phyloP scores from a whole-genome alignment of 1,140 invertebrate genomes.

The Delia radicum region DNA sequence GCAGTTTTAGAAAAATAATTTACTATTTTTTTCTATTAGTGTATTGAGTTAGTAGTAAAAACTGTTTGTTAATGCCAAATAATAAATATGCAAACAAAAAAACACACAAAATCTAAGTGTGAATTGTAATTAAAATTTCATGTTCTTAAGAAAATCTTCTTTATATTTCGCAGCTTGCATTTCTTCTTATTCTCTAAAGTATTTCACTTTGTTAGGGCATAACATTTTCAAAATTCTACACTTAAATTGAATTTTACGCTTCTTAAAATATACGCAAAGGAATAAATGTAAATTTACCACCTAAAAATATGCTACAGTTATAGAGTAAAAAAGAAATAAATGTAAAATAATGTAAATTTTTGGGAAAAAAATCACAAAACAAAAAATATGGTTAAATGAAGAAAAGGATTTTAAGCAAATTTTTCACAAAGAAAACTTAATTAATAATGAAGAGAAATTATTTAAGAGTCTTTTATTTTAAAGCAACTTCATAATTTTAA shows the following conservation, averaged over 20 bases:
- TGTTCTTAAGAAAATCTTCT: neutral
- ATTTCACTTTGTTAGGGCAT: neutral
- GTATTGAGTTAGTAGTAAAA: too few species aligned
- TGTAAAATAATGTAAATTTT: neutral
- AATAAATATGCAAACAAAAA: neutral
- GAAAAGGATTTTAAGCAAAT: too few species aligned
- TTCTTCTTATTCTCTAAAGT: too few species aligned
- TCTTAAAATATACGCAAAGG: neutral
- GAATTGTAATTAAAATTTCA: constrained; percentile 5
- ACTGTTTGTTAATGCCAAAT: neutral
- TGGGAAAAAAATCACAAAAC: neutral
- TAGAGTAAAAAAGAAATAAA: neutral
- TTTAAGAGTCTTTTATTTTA: too few species aligned
- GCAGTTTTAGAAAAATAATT: too few species aligned
- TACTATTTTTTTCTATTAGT: too few species aligned
- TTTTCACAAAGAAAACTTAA: too few species aligned
- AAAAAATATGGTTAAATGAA: too few species aligned
- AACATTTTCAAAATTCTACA: neutral
- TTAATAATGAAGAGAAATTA: too few species aligned
- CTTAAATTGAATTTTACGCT: neutral
- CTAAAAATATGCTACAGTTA: neutral
- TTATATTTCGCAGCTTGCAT: neutral
- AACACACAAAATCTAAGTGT: neutral
- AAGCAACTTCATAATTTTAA: too few species aligned
- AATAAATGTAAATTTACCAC: neutral